These are phyloP conservation scores for Apostichopus parvimensis DNA, from an alignment of 35 echinoderm and acorn worm genomes.

Conservation along the genomic window DNA sequence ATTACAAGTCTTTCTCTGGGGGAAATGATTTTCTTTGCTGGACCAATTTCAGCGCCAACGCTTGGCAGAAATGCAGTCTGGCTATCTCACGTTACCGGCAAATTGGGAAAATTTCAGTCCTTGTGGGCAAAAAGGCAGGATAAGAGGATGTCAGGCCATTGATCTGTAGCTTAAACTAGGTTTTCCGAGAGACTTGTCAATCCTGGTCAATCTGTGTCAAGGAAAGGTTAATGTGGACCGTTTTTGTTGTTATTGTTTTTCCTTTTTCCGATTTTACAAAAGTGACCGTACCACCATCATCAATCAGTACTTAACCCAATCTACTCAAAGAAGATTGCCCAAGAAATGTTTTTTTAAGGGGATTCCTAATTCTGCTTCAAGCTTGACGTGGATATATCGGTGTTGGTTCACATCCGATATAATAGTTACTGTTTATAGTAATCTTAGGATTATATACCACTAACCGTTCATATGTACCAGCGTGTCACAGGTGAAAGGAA, in stretches of 20 bases:
- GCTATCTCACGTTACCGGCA: slow-evolving; percentile 23
- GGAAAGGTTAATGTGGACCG: slow-evolving; percentile 33
- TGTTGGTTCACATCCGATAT: no score
- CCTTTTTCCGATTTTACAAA: no score
- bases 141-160: slow-evolving; percentile 50
- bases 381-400: no score
- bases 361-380: no score
- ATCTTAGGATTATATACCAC: no score
- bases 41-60: slow-evolving; percentile 47
- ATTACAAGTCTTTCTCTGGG: slow-evolving; percentile 51
- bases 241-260: slow-evolving; percentile 1
- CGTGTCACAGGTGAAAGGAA: no score
- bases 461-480: no score
- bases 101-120: slow-evolving; percentile 51
- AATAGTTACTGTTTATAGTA: no score
- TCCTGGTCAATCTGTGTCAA: slow-evolving; percentile 14
- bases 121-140: slow-evolving; percentile 50
- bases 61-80: slow-evolving; percentile 44
- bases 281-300: no score
- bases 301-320: no score
- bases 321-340: no score
- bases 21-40: slow-evolving; percentile 53
- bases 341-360: no score
- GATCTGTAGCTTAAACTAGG: slow-evolving; percentile 49
- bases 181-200: slow-evolving; percentile 49